phyloP scores from a whole-genome alignment of 1,140 invertebrate genomes.

The Tenebrio molitor region DNA sequence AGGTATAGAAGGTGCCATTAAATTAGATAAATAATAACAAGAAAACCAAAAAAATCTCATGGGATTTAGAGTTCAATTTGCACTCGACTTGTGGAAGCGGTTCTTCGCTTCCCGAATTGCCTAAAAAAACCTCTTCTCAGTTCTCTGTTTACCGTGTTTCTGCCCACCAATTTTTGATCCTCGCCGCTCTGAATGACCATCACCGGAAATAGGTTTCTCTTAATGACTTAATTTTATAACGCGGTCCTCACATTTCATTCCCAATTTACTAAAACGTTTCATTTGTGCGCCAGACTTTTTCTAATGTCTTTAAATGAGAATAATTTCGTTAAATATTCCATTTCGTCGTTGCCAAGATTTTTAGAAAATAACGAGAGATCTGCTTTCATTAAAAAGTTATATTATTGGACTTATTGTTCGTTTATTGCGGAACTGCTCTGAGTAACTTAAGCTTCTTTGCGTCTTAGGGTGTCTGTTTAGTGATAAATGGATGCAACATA shows the following conservation, averaged over 20 bases:
- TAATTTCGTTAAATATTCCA: conserved; percentile 21
- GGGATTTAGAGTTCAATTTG: conserved; percentile 45
- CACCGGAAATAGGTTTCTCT: conserved; percentile 28
- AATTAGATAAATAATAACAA: conserved; percentile 47
- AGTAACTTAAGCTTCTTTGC: conserved; percentile 13
- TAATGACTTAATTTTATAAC: conserved; percentile 38
- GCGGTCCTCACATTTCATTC: conserved; percentile 1
- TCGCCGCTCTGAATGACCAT: conserved; percentile 27
- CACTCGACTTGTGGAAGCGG: conserved; percentile 41
- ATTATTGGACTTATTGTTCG: background rate
- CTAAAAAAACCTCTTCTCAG: conserved; percentile 33
- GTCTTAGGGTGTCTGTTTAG: conserved; percentile 7
- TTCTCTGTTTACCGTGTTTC: conserved; percentile 27
- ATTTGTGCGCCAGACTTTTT: background rate
- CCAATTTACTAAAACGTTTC: background rate
- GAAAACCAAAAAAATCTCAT: conserved; percentile 43
- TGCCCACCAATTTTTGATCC: conserved; percentile 38
- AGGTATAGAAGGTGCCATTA: conserved; percentile 28
- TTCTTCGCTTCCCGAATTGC: conserved; percentile 20
- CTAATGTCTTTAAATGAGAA: background rate
- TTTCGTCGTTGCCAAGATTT: background rate
- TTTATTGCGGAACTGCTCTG: background rate
- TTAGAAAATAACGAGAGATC: conserved; percentile 11
- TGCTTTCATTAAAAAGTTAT: conserved; percentile 4
- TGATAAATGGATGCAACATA: conserved; percentile 13